Base-by-base conservation (phyloP, 2,888 invertebrate genomes). In the Agrochola macilenta region DNA sequence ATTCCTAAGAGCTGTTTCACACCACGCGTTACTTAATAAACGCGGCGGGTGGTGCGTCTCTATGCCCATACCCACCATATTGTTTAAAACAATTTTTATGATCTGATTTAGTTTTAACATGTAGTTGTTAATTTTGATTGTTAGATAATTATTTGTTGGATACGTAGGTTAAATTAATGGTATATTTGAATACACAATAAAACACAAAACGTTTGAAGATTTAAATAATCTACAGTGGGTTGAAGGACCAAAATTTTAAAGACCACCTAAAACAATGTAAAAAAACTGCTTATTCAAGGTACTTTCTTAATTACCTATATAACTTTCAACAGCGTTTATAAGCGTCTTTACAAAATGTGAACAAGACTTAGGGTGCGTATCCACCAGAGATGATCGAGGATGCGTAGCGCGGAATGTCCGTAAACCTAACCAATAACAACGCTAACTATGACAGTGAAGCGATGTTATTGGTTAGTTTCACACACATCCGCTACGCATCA, bases 1-100 rank as follows among this genome's bases (percentile, higher is more conserved):
- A 60, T 71, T 63, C 79, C 78, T 83, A 76, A 76, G 83, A 86
- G 85, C 73, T 84, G 71, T 71, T 81, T 66, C 82, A 79, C 82
- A 89, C 57, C 57, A 76, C 46, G 76, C 65, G 73, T 61, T 65
- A 63, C 30, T 70, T 75, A 65, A 63, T 75, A 65, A 65, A 82
- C 74, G 63, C 82, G 58, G 57, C 85, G 61, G 78, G 85, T 75
- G 85, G 82, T 57, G 39, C 43, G 57, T 49, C 4, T 70, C n/a
- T 71, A 64, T 68, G 52, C n/a, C n/a, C n/a, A n/a, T 63, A 69
- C 54, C 66, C 54, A 54, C 61, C 54, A 46, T 71, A 58, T 39
- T 69, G n/a, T 54, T 69, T 71, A 66, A 60, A 76, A 68, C 20
- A 12, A 74, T 72, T 83, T 75, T 70, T 78, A 76, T 72, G 68